phyloP scores from a whole-genome alignment of 1,140 invertebrate genomes.

The Caenorhabditis inopinata region DNA sequence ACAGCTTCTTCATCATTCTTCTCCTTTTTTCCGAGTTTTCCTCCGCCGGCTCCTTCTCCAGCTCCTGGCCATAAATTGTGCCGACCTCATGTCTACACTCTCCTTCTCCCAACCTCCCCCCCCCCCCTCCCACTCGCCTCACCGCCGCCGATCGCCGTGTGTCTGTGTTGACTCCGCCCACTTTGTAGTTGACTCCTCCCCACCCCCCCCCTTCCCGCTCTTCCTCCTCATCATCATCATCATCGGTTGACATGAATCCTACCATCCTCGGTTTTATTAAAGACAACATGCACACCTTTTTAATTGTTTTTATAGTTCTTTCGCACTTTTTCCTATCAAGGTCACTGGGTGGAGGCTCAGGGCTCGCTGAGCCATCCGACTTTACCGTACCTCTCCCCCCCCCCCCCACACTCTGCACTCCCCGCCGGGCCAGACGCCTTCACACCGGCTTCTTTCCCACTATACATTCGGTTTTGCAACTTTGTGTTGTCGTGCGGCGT shows the following conservation, averaged over 20 bases:
- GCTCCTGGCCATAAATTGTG: slow-evolving; percentile 23
- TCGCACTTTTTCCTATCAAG: too few species aligned
- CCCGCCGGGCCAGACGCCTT: too few species aligned
- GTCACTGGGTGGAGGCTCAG: too few species aligned
- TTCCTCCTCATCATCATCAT: background rate
- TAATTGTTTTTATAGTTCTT: background rate
- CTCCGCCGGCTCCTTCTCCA: background rate
- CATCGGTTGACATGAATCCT: background rate
- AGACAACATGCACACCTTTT: background rate
- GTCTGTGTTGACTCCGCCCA: too few species aligned
- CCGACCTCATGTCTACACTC: slow-evolving; percentile 24
- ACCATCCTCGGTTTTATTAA: too few species aligned
- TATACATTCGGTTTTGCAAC: background rate
- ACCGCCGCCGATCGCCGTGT: too few species aligned
- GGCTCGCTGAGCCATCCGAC: too few species aligned
- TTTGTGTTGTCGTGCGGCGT: background rate
- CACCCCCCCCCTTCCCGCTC: background rate
- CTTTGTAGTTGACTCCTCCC: background rate
- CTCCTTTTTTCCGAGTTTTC: background rate
- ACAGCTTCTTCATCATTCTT: too few species aligned
- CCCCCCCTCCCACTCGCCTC: too few species aligned
- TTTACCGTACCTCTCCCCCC: too few species aligned
- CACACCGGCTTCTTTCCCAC: too few species aligned
- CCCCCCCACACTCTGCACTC: too few species aligned
- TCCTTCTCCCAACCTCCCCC: background rate